These are phyloP conservation scores for Progne subis DNA, from an alignment of 2,113 vertebrate genomes.

Conservation along the genomic window DNA sequence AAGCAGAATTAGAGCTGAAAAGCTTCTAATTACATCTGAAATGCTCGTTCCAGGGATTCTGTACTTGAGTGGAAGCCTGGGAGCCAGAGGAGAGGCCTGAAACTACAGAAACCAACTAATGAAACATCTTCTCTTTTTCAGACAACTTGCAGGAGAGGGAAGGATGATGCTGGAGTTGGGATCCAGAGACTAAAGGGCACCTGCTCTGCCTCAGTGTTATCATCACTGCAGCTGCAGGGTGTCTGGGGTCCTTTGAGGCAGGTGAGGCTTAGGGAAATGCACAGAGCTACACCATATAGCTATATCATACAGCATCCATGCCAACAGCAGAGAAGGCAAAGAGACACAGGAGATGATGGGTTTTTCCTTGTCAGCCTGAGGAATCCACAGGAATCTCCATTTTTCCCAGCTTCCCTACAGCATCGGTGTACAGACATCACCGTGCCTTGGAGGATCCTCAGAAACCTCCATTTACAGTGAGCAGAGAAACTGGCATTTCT, in stretches of 20 bases:
- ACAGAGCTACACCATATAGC: background rate
- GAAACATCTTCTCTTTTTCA: background rate
- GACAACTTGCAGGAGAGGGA: background rate
- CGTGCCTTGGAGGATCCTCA: background rate
- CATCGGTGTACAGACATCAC: background rate
- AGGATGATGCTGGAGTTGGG: background rate
- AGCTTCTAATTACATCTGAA: constrained; percentile 40
- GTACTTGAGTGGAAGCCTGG: background rate
- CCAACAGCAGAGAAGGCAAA: background rate
- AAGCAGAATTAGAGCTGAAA: constrained; percentile 8
- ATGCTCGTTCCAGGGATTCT: background rate
- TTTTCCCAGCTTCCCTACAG: background rate
- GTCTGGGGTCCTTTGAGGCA: background rate
- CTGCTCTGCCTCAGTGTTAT: background rate
- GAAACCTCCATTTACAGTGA: background rate
- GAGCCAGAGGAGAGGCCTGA: background rate
- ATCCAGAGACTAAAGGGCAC: background rate
- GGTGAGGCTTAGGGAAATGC: background rate
- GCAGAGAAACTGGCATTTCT: background rate
- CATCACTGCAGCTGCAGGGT: background rate
- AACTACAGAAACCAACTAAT: background rate
- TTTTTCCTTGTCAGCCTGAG: background rate
- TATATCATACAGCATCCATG: background rate
- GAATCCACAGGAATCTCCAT: background rate
- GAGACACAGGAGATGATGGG: background rate